A percentile compares a stretch with the other conserved stretches of the same genome.
Conservation (phyloP, 2,797 vertebrate species). For the Orestias chungarensis region DNA sequence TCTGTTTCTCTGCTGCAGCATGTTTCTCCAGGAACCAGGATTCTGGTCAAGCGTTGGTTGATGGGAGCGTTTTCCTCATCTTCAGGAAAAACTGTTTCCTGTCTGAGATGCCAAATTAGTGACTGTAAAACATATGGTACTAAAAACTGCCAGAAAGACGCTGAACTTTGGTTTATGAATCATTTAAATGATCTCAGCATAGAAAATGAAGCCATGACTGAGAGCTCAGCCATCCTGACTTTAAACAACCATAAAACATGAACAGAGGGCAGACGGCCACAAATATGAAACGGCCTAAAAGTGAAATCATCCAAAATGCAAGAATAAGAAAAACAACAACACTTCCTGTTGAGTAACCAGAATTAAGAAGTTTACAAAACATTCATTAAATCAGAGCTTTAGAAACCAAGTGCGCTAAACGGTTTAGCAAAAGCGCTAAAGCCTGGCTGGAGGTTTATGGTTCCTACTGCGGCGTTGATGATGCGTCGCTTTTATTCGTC, state of each 20-base stretch:
- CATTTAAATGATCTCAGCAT: not conserved
- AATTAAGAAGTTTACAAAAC: no score
- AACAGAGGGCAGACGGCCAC: not conserved
- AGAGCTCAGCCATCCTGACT: not conserved
- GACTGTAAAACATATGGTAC: not conserved
- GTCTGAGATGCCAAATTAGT: not conserved
- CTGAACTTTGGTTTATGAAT: not conserved
- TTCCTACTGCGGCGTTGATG: no score
- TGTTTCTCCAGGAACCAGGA: slow-evolving; percentile 39
- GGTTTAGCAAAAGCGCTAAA: no score
- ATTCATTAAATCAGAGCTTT: no score
- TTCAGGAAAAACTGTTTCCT: slow-evolving; percentile 2
- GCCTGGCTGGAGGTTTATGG: no score
- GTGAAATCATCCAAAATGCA: no score
- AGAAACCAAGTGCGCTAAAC: no score
- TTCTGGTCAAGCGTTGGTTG: no score
- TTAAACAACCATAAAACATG: not conserved
- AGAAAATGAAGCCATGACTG: not conserved
- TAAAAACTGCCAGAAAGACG: not conserved
- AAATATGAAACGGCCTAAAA: not conserved
- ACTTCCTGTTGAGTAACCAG: no score
- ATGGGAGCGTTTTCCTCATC: no score
- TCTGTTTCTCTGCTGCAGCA: slow-evolving; percentile 16
- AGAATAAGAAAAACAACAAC: no score
- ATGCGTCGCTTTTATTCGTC: no score